Evolutionary conservation across 2,888 invertebrate genomes (phyloP).

Genomic region (Apodemia duryi): DNA sequence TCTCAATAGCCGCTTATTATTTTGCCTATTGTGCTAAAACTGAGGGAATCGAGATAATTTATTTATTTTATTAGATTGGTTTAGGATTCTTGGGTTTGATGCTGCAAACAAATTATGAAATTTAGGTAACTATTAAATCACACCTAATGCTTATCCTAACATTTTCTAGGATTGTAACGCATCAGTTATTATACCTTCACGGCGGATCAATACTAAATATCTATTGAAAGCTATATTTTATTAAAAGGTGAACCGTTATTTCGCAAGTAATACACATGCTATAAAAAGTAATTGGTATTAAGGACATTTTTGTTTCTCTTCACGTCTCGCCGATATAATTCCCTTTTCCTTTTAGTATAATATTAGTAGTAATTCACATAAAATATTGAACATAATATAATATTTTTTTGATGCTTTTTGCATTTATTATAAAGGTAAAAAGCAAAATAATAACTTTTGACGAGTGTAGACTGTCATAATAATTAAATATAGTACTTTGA

Average conservation of each 20-base stretch:
- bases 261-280: neutral
- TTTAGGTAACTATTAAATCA: too few relatives aligned
- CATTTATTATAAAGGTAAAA: neutral
- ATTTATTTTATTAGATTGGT: too few relatives aligned
- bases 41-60: too few relatives aligned
- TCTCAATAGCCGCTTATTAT: too few relatives aligned
- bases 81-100: too few relatives aligned
- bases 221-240: neutral
- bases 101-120: too few relatives aligned
- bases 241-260: neutral
- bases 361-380: neutral
- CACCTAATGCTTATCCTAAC: too few relatives aligned
- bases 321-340: conserved; percentile 1
- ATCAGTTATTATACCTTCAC: neutral
- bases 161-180: too few relatives aligned
- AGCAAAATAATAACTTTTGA: neutral
- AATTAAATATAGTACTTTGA: too few relatives aligned
- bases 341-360: neutral
- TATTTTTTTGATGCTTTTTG: neutral
- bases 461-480: too few relatives aligned
- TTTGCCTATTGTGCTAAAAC: too few relatives aligned
- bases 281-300: conserved; percentile 1
- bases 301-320: neutral
- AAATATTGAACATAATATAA: neutral
- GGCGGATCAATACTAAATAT: neutral